Evolutionary conservation across 2,113 vertebrate genomes (phyloP), one percentile per base, ranked within the genome.

Genomic region (Cacatua alba): DNA sequence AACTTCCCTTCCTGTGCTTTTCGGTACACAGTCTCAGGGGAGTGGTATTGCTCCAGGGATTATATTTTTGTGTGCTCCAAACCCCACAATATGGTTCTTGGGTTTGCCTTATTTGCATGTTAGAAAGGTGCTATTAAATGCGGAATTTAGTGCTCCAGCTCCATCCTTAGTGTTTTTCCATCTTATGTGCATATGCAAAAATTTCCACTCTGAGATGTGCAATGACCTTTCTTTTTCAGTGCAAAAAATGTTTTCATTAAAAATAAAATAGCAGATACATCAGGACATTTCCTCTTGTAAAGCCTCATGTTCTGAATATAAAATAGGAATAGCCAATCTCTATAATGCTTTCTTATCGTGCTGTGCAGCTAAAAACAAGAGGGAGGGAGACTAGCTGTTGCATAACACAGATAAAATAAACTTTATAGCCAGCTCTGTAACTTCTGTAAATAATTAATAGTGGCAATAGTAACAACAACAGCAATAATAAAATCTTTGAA

Each of bases 171-270:
- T 41, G 82, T 7, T 74, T 88, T 62, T 16, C 78, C 65, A 53
- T 59, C 69, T 60, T 16, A 81, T 52, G 68, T 89, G 83, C 78
- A 35, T 53, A 70, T 31, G 65, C 81, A 88, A 44, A 76, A 33
- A 74, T 93, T 96, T 92, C 49, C 89, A 46, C 64, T 76, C 12
- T 4, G 90, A 92, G 91, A 70, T 90, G 49, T 25, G 44, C 75
- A 41, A 44, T 88, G 92, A 92, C 75, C 93, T 95, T 87, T 95
- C n/a, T 91, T 97, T 91, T 93, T 83, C 59, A 92, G 71, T 26
- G 60, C 28, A 7, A 91, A 87, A 84, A 92, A 96, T 95, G 82
- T 94, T 96, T 97, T 90, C 82, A 96, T 94, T 97, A 98, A 95
- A 96, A 94, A 95, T 86, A 95, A 96, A 97, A 92, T 35, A 94